Percentiles rank a stretch among this genome's conserved stretches.
These are phyloP conservation scores for Drosophila bipectinata DNA, from an alignment of 1,140 invertebrate species.

Conservation along the genomic window DNA sequence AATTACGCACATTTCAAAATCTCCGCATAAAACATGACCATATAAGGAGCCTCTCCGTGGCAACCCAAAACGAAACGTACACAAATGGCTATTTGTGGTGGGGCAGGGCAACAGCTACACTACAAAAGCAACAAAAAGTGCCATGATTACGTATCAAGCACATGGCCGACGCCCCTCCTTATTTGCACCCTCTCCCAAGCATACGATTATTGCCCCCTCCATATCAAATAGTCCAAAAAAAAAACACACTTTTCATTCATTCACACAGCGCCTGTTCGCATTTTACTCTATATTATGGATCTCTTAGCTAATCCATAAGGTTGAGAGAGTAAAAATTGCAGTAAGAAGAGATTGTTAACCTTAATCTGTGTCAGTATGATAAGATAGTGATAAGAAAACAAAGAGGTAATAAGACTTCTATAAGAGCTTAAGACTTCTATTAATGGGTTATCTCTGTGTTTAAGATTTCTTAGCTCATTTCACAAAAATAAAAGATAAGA, in stretches of 20 bases:
- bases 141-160: slow-evolving; percentile 62
- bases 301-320: neutral
- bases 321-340: neutral
- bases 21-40: slow-evolving; percentile 61
- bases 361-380: neutral
- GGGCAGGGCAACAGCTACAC: slow-evolving; percentile 17
- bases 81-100: slow-evolving; percentile 61
- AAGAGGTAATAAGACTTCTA: neutral
- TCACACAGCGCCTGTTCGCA: slow-evolving; percentile 29
- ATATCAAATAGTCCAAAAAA: slow-evolving; percentile 28
- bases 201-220: slow-evolving; percentile 22
- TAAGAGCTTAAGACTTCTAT: neutral
- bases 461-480: too few relatives aligned
- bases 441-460: slow-evolving; percentile 5
- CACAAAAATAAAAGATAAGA: too few relatives aligned
- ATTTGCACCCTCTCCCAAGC: slow-evolving; percentile 27
- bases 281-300: slow-evolving; percentile 12
- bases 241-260: slow-evolving; percentile 43
- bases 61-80: slow-evolving; percentile 24
- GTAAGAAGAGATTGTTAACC: neutral
- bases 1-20: slow-evolving; percentile 36
- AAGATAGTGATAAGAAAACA: neutral
- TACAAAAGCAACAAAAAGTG: slow-evolving; percentile 37
- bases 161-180: slow-evolving; percentile 42
- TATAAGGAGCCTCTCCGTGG: slow-evolving; percentile 46